Conservation (phyloP, 2,113 vertebrate genomes). For the Psammodynastes pulverulentus region DNA sequence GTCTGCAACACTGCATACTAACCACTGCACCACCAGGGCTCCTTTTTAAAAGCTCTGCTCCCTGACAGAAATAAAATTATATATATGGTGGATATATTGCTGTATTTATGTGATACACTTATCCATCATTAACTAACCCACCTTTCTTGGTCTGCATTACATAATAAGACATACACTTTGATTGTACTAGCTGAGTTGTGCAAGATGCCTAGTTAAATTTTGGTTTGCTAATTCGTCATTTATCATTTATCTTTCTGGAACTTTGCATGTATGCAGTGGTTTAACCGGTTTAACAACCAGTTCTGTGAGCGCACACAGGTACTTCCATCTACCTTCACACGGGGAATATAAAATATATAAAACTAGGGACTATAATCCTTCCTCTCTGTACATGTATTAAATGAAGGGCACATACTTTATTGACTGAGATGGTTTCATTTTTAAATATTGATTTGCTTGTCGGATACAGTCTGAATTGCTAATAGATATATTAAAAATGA, state of each 20-base stretch:
- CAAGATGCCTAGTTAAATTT: neutral
- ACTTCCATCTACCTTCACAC: neutral
- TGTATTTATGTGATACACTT: neutral
- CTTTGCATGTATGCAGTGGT: neutral
- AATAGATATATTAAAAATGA: neutral
- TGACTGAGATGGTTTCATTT: neutral
- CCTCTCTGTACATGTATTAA: neutral
- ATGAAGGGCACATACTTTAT: neutral
- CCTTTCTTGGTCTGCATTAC: neutral
- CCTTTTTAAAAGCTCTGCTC: neutral
- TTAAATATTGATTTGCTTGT: neutral
- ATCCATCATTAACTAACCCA: neutral
- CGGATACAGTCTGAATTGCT: neutral
- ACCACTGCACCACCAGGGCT: neutral
- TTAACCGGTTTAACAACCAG: no score
- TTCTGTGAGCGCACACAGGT: no score
- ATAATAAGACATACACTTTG: neutral
- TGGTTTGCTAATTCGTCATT: neutral
- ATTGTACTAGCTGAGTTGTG: neutral
- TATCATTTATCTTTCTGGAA: neutral
- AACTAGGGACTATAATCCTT: neutral
- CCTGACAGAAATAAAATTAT: neutral
- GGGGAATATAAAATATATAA: neutral
- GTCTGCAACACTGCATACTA: neutral
- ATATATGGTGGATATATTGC: neutral